Evolutionary conservation across 2,888 invertebrate species (phyloP).

Genomic region (Dynastes grantii): DNA sequence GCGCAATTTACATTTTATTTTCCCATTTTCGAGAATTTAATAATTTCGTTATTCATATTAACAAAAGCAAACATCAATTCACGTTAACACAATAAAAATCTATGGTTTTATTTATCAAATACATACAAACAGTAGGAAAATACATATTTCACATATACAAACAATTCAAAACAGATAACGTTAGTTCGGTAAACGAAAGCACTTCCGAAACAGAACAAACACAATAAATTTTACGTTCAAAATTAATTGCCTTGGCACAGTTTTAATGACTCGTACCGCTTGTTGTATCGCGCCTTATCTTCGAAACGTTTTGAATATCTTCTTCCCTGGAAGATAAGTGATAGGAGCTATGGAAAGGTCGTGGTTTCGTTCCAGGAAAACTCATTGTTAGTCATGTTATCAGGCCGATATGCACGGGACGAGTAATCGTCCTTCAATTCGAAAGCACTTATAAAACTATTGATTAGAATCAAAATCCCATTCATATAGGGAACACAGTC

Average conservation of each 20-base stretch:
- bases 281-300: not conserved
- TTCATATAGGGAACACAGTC: constrained; percentile 12
- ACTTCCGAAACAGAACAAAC: constrained; percentile 21
- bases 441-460: constrained; percentile 27
- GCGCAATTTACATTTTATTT: no score
- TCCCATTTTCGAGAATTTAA: no score
- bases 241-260: constrained; percentile 14
- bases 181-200: constrained; percentile 1
- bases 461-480: constrained; percentile 19
- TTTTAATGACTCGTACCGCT: not conserved
- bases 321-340: no score
- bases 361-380: not conserved
- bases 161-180: constrained; percentile 6
- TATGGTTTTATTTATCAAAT: no score
- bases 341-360: no score
- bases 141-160: no score
- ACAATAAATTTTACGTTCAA: constrained; percentile 25
- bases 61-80: no score
- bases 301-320: not conserved
- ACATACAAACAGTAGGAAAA: no score
- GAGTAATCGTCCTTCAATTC: constrained; percentile 29
- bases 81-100: no score
- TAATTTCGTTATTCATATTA: no score
- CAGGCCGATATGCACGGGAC: not conserved
- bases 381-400: not conserved